Evolutionary conservation across 1,140 invertebrate species (phyloP).

Genomic region (Argopecten irradians): DNA sequence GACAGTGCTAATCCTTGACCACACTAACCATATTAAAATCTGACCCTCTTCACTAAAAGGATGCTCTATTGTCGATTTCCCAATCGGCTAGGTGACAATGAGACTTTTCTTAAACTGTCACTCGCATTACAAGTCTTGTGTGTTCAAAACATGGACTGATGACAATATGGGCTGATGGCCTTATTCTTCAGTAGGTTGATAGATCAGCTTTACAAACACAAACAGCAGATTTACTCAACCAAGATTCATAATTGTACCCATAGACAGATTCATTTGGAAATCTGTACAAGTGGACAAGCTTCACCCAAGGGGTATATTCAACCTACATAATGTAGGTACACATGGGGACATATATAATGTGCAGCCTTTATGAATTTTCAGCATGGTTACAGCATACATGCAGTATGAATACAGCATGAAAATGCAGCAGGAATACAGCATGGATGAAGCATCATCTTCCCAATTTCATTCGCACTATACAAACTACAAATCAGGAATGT

Average conservation of each 20-base stretch:
- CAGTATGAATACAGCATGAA: too few relatives aligned
- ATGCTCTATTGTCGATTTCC: background rate
- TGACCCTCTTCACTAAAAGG: background rate
- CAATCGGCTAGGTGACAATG: background rate
- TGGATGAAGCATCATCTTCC: too few relatives aligned
- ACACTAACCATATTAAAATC: constrained; percentile 6
- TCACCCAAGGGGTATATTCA: background rate
- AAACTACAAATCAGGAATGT: too few relatives aligned
- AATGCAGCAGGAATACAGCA: too few relatives aligned
- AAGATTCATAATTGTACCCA: background rate
- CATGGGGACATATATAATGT: too few relatives aligned
- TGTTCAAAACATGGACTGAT: background rate
- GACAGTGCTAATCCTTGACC: background rate
- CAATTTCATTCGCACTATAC: too few relatives aligned
- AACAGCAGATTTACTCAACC: background rate
- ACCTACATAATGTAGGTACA: too few relatives aligned
- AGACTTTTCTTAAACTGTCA: constrained; percentile 3
- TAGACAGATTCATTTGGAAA: too few relatives aligned
- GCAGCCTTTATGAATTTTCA: too few relatives aligned
- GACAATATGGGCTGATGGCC: background rate
- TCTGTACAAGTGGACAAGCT: too few relatives aligned
- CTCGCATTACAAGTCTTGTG: background rate
- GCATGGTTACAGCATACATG: too few relatives aligned
- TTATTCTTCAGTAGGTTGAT: background rate
- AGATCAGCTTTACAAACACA: background rate